Percentiles rank a stretch among this genome's conserved stretches.
These are phyloP conservation scores for Prosapia bicincta DNA, from an alignment of 2,888 invertebrate genomes.

Conservation along the genomic window DNA sequence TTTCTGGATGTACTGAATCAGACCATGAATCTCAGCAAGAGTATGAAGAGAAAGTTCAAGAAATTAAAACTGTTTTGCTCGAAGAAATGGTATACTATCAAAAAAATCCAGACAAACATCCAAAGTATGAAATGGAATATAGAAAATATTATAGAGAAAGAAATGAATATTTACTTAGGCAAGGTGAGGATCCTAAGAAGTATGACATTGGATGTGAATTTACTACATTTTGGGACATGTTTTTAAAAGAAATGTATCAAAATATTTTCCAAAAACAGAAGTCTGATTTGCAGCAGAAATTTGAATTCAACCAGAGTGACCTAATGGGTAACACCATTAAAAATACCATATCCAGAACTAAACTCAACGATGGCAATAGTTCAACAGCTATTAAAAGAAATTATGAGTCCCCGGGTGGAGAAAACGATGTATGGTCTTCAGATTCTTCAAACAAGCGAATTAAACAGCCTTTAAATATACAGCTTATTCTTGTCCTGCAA, in stretches of 20 bases:
- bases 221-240: neutral
- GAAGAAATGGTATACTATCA: neutral
- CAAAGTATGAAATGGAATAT: neutral
- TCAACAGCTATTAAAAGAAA: neutral
- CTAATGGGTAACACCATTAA: neutral
- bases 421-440: neutral
- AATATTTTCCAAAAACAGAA: neutral
- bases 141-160: neutral
- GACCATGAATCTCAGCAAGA: neutral
- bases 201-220: neutral
- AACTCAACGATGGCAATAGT: neutral
- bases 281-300: neutral
- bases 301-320: neutral
- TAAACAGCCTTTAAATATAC: neutral
- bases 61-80: neutral
- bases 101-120: neutral
- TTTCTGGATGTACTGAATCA: neutral
- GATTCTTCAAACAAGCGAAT: neutral
- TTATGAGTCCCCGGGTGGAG: neutral
- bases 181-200: neutral
- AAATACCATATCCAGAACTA: too few relatives aligned
- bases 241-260: neutral
- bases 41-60: neutral
- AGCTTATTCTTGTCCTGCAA: constrained; percentile 60
- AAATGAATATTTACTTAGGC: neutral